Evolutionary conservation across 2,113 vertebrate genomes (phyloP).

Genomic region (Cygnus buccinator): DNA sequence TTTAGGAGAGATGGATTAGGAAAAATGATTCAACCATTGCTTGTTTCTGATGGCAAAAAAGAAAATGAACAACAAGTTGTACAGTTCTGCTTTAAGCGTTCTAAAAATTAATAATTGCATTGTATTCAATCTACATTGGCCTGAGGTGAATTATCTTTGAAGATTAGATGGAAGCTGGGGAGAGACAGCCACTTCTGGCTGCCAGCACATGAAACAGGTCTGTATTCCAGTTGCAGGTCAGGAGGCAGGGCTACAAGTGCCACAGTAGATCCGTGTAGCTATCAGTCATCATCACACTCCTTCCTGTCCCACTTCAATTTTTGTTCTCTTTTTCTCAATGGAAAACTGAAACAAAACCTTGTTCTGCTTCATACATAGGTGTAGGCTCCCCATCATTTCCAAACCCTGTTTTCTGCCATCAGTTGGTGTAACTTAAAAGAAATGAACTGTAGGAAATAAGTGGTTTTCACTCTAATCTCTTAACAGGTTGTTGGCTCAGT

Average conservation of each 20-base stretch:
- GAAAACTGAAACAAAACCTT: not conserved
- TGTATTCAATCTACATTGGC: not conserved
- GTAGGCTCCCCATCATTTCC: not conserved
- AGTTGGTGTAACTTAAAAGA: not conserved
- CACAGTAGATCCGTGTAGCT: not conserved
- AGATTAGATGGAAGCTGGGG: not conserved
- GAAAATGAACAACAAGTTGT: not conserved
- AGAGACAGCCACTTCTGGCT: not conserved
- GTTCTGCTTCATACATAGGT: not conserved
- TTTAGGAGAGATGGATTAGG: not conserved
- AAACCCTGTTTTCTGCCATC: not conserved
- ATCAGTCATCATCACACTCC: not conserved
- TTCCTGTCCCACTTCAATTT: not conserved
- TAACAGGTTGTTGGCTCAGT: slow-evolving; percentile 88
- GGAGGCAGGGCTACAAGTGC: not conserved
- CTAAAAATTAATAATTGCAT: not conserved
- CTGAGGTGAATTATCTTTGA: not conserved
- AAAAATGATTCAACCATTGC: not conserved
- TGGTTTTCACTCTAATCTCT: slow-evolving; percentile 33
- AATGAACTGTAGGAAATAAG: not conserved
- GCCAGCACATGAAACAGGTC: not conserved
- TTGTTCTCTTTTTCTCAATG: not conserved
- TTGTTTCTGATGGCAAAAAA: not conserved
- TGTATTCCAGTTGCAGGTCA: not conserved
- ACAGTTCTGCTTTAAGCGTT: not conserved